Evolutionary conservation across 35 echinoderm and acorn worm species (phyloP).

Genomic region (Ophioderma brevispina): DNA sequence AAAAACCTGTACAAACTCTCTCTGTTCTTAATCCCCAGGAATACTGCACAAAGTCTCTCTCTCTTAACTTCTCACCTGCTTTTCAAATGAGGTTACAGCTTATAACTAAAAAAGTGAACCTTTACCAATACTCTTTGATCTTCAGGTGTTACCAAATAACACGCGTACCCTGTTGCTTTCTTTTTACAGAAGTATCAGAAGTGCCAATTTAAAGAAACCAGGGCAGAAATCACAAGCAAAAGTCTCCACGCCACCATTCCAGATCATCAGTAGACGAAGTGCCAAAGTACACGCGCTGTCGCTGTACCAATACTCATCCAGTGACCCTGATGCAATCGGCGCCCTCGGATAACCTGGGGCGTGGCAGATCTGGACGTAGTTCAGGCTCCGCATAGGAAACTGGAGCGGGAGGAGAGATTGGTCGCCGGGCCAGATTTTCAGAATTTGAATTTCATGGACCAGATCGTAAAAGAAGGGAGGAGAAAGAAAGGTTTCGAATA

Average conservation of each 20-base stretch:
- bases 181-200: not conserved
- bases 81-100: too few relatives aligned
- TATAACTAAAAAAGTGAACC: too few relatives aligned
- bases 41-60: too few relatives aligned
- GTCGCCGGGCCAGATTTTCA: not conserved
- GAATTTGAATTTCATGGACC: not conserved
- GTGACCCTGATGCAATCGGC: not conserved
- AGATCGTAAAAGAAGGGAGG: too few relatives aligned
- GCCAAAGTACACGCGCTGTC: not conserved
- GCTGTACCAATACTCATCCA: not conserved
- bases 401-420: not conserved
- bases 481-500: too few relatives aligned
- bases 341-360: not conserved
- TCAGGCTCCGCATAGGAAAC: not conserved
- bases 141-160: too few relatives aligned
- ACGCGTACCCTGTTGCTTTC: too few relatives aligned
- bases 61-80: too few relatives aligned
- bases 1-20: too few relatives aligned
- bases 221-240: not conserved
- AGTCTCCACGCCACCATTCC: not conserved
- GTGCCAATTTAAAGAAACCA: not conserved
- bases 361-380: not conserved
- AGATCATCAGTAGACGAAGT: not conserved
- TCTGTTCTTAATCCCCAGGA: too few relatives aligned
- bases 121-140: too few relatives aligned